A percentile compares a stretch with the other conserved stretches of the same genome.
These are phyloP conservation scores for Lasioglossum baleicum DNA, from an alignment of 1,140 invertebrate genomes.

Conservation along the genomic window DNA sequence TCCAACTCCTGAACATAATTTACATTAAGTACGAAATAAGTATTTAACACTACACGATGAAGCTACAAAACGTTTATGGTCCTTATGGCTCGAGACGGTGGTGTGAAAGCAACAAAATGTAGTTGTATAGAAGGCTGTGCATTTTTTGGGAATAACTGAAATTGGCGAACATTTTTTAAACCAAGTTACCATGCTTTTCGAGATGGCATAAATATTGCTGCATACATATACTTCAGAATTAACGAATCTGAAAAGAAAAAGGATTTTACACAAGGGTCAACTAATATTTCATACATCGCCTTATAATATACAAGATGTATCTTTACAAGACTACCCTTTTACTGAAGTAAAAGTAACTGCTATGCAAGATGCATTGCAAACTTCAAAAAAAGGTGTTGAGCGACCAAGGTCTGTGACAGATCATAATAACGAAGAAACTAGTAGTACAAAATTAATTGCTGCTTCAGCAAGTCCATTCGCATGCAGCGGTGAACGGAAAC, in stretches of 20 bases:
- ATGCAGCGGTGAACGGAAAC: slow-evolving; percentile 78
- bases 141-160: slow-evolving; percentile 95
- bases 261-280: slow-evolving; percentile 91
- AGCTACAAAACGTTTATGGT: slow-evolving; percentile 93
- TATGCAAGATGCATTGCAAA: slow-evolving; percentile 60
- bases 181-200: slow-evolving; percentile 88
- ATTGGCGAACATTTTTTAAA: slow-evolving; percentile 93
- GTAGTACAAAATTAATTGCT: slow-evolving; percentile 70
- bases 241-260: slow-evolving; percentile 84
- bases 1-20: slow-evolving; percentile 86
- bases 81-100: slow-evolving; percentile 90
- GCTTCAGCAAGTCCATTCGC: slow-evolving; percentile 74
- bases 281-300: slow-evolving; percentile 94
- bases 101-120: slow-evolving; percentile 86
- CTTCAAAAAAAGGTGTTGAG: slow-evolving; percentile 70
- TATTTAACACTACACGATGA: slow-evolving; percentile 93
- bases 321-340: slow-evolving; percentile 83
- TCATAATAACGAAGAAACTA: slow-evolving; percentile 71
- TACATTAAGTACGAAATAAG: slow-evolving; percentile 89
- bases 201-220: slow-evolving; percentile 91
- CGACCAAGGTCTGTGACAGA: slow-evolving; percentile 73
- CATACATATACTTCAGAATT: slow-evolving; percentile 83
- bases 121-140: slow-evolving; percentile 96
- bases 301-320: slow-evolving; percentile 89
- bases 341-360: slow-evolving; percentile 67